Percentiles rank a stretch among this genome's conserved stretches.
phyloP scores from a whole-genome alignment of 2,113 vertebrate genomes.

The Dendropsophus ebraccatus region DNA sequence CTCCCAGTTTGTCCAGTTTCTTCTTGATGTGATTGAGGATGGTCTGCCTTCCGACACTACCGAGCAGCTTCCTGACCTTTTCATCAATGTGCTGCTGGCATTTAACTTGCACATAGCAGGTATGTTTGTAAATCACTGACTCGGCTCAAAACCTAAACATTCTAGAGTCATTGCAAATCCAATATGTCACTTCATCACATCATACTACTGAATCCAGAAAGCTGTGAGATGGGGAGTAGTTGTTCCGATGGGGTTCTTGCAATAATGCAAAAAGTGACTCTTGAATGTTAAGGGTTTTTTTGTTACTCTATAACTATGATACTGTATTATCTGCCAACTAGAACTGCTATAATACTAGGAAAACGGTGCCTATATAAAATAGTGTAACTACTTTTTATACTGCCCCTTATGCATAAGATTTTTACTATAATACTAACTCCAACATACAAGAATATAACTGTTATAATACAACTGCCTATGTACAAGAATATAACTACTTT shows the following conservation, averaged over 20 bases:
- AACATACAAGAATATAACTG: too few relatives aligned
- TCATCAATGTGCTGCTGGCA: conserved; percentile 89
- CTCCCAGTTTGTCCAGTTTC: conserved; percentile 87
- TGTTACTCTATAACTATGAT: too few relatives aligned
- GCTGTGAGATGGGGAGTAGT: neutral
- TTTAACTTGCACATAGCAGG: conserved; percentile 95
- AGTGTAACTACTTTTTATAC: neutral
- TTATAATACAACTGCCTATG: neutral
- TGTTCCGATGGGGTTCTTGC: neutral
- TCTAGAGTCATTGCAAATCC: neutral
- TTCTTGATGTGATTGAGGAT: conserved; percentile 90
- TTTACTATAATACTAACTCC: too few relatives aligned
- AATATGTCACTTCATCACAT: neutral
- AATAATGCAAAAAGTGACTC: neutral
- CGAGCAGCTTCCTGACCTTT: conserved; percentile 93
- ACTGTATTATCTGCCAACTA: too few relatives aligned
- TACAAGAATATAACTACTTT: neutral
- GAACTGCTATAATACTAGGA: too few relatives aligned
- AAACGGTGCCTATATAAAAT: too few relatives aligned
- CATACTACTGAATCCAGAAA: neutral
- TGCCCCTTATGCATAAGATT: neutral
- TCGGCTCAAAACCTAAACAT: neutral
- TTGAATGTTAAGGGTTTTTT: neutral
- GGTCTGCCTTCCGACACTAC: conserved; percentile 89
- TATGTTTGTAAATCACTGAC: conserved; percentile 59